phyloP scores from a whole-genome alignment of 1,140 invertebrate genomes.

The Oncopodura yosiiana region DNA sequence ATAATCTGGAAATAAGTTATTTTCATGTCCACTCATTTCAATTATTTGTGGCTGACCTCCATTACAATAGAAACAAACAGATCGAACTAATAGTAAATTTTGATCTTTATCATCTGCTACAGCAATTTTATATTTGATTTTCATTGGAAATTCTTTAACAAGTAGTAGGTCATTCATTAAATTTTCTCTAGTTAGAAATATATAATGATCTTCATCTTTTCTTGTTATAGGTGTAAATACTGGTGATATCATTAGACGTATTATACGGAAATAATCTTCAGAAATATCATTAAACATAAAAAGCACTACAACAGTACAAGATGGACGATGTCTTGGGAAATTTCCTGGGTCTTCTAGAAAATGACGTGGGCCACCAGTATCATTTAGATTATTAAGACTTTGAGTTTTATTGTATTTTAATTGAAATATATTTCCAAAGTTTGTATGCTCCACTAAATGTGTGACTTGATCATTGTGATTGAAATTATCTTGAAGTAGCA shows the following conservation, averaged over 20 bases:
- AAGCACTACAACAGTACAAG: constrained; percentile 7
- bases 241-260: constrained; percentile 11
- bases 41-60: not conserved
- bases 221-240: constrained; percentile 20
- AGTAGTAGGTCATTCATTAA: constrained; percentile 6
- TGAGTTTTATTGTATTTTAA: constrained; percentile 2
- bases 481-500: not conserved
- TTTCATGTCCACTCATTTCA: not conserved
- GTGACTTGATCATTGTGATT: not conserved
- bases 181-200: constrained; percentile 10
- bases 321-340: constrained; percentile 3
- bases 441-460: not conserved
- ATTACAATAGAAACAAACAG: constrained; percentile 9
- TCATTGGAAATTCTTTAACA: constrained; percentile 11
- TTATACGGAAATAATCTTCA: constrained; percentile 1
- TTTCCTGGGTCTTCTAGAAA: constrained; percentile 14
- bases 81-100: not conserved
- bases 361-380: too few relatives aligned
- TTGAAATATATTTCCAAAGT: not conserved
- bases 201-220: constrained; percentile 23
- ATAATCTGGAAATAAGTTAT: constrained; percentile 9
- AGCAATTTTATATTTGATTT: constrained; percentile 21
- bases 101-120: constrained; percentile 2
- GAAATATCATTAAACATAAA: constrained; percentile 6
- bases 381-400: too few relatives aligned